A percentile compares a stretch with the other conserved stretches of the same genome.
These are phyloP conservation scores for Tuberolachnus salignus DNA, from an alignment of 2,888 invertebrate genomes.

Conservation along the genomic window DNA sequence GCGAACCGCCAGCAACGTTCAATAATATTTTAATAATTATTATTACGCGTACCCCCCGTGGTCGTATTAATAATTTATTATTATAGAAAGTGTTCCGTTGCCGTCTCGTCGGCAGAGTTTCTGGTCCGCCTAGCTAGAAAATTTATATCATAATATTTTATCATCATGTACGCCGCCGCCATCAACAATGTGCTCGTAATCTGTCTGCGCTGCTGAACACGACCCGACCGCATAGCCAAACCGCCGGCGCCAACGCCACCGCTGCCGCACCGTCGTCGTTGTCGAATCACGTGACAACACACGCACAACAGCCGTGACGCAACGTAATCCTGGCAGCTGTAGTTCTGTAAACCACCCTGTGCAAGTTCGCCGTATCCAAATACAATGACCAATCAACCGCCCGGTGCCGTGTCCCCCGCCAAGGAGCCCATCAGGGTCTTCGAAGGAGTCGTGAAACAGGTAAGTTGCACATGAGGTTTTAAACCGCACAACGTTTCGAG, in stretches of 20 bases:
- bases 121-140: neutral
- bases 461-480: neutral
- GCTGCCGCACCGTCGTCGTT: neutral
- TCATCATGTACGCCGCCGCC: neutral
- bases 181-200: conserved; percentile 32
- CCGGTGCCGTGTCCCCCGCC: conserved; percentile 40
- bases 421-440: conserved; percentile 46
- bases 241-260: neutral
- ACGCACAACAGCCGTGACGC: conserved; percentile 26
- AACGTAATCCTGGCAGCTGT: conserved; percentile 47
- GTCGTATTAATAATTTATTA: neutral
- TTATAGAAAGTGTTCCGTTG: neutral
- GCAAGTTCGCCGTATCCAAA: neutral
- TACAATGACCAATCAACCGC: conserved; percentile 48
- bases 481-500: too few relatives aligned
- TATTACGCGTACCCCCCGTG: too few relatives aligned
- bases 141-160: neutral
- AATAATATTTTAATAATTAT: neutral
- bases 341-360: conserved; percentile 29
- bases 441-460: conserved; percentile 54
- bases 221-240: neutral
- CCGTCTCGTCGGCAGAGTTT: neutral
- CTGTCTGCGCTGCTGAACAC: conserved; percentile 20
- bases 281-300: conserved; percentile 50
- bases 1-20: neutral